Base-by-base conservation (phyloP, 2,113 vertebrate genomes). In the Scolopax mira region DNA sequence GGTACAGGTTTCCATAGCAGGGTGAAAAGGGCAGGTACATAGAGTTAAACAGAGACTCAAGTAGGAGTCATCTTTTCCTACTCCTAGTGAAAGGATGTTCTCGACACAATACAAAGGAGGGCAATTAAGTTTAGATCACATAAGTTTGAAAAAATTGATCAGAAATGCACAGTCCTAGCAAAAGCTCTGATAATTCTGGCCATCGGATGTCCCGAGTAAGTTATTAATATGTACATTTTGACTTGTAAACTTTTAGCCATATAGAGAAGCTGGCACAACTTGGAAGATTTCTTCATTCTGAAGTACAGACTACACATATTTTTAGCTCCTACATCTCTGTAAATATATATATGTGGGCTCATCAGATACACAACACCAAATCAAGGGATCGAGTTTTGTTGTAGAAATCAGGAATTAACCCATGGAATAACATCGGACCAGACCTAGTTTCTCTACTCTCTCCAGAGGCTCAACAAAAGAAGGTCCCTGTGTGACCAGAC, bases 341-440 rank as follows among this genome's bases (percentile, higher is more conserved):
- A 28, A 61, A 6, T 13, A 5, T 9, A 11, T n/a, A n/a, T 14
- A 18, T 4, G 6, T 60, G 48, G 65, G n/a, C 11, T 69, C 44
- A n/a, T 25, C 44, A 37, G n/a, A 88, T 72, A 70, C 11, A 28
- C 41, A 35, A 65, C 7, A 72, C 3, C 11, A 23, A 7, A 55
- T 24, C 27, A 41, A 52, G 8, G 16, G 49, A 71, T 1, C 35
- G 19, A 78, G 61, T 22, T 12, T 79, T n/a, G 31, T 2, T 37
- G 22, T 0, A 42, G 54, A 83, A 93, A 85, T 5, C 7, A 64
- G 11, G 27, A 91, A 52, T 44, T 54, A 75, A 55, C 12, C 22
- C 8, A 35, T 2, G 15, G 54, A 83, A 82, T 10, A 58, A 31
- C 3, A 16, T 11, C 0, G 0, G 39, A 48, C 28, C 35, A 41